phyloP scores from a whole-genome alignment of 1,140 invertebrate species.

The Battus philenor region DNA sequence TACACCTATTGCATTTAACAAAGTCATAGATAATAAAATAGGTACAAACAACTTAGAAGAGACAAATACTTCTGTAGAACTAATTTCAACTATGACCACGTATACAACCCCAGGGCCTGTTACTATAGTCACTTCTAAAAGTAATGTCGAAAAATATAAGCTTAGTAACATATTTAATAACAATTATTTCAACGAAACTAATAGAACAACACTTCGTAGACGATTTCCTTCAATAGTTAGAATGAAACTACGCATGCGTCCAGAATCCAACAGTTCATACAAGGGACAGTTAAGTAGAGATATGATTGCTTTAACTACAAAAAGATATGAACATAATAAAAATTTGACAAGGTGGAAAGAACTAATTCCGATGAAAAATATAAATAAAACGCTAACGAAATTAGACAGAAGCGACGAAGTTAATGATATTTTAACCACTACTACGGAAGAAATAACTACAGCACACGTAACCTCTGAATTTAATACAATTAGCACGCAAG shows the following conservation, averaged over 20 bases:
- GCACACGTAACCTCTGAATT: constrained; percentile 20
- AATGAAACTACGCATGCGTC: constrained; percentile 47
- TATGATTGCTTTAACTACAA: constrained; percentile 45
- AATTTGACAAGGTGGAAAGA: constrained; percentile 51
- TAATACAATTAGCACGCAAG: constrained; percentile 18
- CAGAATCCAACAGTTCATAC: constrained; percentile 37
- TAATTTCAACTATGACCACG: background rate
- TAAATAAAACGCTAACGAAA: constrained; percentile 22
- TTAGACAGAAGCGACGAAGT: constrained; percentile 19
- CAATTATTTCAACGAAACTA: constrained; percentile 9
- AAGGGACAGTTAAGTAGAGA: constrained; percentile 57
- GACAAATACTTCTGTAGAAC: constrained; percentile 1
- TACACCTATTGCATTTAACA: too few relatives aligned
- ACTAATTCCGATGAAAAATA: constrained; percentile 33
- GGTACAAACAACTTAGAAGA: background rate
- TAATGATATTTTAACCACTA: constrained; percentile 21
- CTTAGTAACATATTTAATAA: background rate
- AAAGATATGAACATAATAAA: constrained; percentile 49
- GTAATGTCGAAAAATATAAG: background rate
- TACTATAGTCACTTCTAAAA: background rate
- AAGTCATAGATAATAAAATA: background rate
- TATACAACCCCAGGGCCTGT: background rate
- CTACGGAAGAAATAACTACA: constrained; percentile 27
- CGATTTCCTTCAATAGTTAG: constrained; percentile 36
- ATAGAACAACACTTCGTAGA: constrained; percentile 20